Base-by-base conservation (phyloP, 2,797 vertebrate genomes). In the Mionectes olivaceus region DNA sequence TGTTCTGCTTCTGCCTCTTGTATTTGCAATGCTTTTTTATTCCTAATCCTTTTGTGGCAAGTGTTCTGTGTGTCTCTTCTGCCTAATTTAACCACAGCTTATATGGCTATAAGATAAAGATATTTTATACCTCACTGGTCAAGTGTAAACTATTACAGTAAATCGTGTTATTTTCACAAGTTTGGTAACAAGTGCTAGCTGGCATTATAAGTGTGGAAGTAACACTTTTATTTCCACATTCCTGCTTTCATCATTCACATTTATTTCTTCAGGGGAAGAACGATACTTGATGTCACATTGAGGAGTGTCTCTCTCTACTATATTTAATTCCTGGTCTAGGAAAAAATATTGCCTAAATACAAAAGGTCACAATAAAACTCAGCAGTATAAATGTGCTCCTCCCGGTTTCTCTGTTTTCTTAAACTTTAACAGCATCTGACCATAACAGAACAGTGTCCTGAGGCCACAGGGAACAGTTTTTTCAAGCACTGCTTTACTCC, bases 141-240 rank as follows among this genome's bases (percentile, higher is more conserved):
- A 94, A 93, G 82, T 91, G 93, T 86, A 92, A 95, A 96, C 89
- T 83, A 91, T 90, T 91, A 83, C 77, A 91, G 85, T 81, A 91
- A 91, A 96, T 92, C 55, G 41, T 91, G 87, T 94, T 95, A 95
- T 93, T 94, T 97, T 97, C 93, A 93, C 93, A 94, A 93, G 92
- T 97, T 89, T 73, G 71, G 76, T 59, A 86, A 85, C 79, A 75
- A 97, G 73, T 83, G 83, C 83, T 95, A 91, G 53, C 87, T 95
- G 87, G 78, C 79, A 83, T 84, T 89, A 32, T 46, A 89, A 88
- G 95, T 96, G 93, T 90, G 79, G 89, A 94, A 96, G 68, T 90
- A 92, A 96, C 89, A 90, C 90, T 85, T 95, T 97, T 96, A 90
- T 93, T 97, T 97, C 96, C 90, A 95, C 94, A 63, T 95, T 96